Evolutionary conservation across 2,888 invertebrate species (phyloP).

Genomic region (Chorisops tibialis): DNA sequence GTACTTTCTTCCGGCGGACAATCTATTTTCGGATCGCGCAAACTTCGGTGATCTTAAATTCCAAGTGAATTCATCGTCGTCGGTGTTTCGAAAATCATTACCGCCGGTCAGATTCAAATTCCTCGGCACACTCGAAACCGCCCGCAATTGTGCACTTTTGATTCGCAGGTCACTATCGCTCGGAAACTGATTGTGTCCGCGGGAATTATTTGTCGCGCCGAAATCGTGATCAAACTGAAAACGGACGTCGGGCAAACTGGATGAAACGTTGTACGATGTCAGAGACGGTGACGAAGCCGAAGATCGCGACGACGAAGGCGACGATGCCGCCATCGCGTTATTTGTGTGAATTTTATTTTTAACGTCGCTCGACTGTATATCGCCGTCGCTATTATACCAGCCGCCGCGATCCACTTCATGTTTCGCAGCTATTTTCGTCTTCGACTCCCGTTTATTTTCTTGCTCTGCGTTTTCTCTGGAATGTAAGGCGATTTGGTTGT

Average conservation of each 20-base stretch:
- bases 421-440: constrained; percentile 34
- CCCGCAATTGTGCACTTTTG: constrained; percentile 29
- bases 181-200: constrained; percentile 12
- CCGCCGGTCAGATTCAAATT: constrained; percentile 60
- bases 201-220: constrained; percentile 18
- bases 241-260: constrained; percentile 49
- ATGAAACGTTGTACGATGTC: constrained; percentile 36
- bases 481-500: background rate
- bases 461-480: background rate
- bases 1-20: constrained; percentile 20
- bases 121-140: constrained; percentile 61
- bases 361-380: constrained; percentile 1
- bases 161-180: background rate
- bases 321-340: constrained; percentile 37
- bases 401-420: constrained; percentile 13
- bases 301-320: constrained; percentile 32
- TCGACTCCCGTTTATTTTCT: constrained; percentile 1
- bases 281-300: constrained; percentile 37
- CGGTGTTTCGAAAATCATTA: constrained; percentile 8
- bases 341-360: constrained; percentile 19
- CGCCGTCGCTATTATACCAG: constrained; percentile 18
- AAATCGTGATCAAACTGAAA: constrained; percentile 30
- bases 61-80: constrained; percentile 24
- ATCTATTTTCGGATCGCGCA: constrained; percentile 44
- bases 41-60: constrained; percentile 38